Evolutionary conservation across 2,113 vertebrate genomes (phyloP).

Genomic region (Atrichornis clamosus): DNA sequence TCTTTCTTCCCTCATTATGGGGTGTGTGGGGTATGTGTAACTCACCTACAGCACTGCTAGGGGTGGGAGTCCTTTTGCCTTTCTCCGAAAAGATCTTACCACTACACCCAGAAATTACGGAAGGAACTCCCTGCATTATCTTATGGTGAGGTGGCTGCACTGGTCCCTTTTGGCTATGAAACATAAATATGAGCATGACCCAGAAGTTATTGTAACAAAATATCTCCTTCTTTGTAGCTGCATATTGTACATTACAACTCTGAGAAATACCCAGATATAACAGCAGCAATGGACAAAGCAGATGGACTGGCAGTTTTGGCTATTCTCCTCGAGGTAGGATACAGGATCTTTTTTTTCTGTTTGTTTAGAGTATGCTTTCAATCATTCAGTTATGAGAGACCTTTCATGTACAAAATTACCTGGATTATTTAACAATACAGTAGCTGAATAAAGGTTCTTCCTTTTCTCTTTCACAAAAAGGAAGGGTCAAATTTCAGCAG

Average conservation of each 20-base stretch:
- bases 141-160: not conserved
- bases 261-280: conserved; percentile 82
- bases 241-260: conserved; percentile 95
- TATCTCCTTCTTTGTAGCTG: conserved; percentile 74
- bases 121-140: not conserved
- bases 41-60: not conserved
- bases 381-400: not conserved
- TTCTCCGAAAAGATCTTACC: not conserved
- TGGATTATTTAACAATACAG: not conserved
- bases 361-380: not conserved
- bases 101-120: not conserved
- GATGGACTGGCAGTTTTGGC: conserved; percentile 91
- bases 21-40: not conserved
- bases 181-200: not conserved
- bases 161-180: not conserved
- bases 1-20: not conserved
- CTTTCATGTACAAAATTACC: not conserved
- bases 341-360: not conserved
- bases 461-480: not conserved
- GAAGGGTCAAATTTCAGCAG: not conserved
- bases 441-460: not conserved
- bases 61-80: not conserved
- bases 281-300: conserved; percentile 80
- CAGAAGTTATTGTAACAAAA: not conserved
- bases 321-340: conserved; percentile 89